Conservation (phyloP, 2,888 invertebrate species). For the Platycheirus albimanus region DNA sequence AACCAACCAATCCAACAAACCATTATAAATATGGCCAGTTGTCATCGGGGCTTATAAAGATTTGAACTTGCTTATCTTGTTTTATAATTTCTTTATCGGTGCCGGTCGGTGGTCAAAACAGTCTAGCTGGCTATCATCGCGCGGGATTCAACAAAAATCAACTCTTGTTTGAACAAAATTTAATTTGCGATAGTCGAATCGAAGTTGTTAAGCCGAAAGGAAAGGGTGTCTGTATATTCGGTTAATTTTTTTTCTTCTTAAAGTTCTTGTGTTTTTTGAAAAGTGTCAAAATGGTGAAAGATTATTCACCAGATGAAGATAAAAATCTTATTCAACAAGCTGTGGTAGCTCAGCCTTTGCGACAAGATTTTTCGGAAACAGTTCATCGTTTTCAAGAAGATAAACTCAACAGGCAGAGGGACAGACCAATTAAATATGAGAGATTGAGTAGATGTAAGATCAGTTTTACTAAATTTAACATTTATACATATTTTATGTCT, state of each 20-base stretch:
- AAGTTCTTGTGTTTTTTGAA: background rate
- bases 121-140: background rate
- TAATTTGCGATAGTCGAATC: background rate
- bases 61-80: slow-evolving; percentile 29
- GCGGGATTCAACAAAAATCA: too few relatives aligned
- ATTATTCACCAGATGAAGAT: slow-evolving; percentile 32
- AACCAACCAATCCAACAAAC: slow-evolving; percentile 2
- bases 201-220: background rate
- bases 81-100: slow-evolving; percentile 29
- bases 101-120: slow-evolving; percentile 6
- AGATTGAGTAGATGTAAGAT: slow-evolving; percentile 28
- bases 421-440: background rate
- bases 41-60: slow-evolving; percentile 22
- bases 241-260: background rate
- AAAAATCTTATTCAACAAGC: slow-evolving; percentile 18
- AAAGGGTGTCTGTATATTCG: background rate
- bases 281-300: slow-evolving; percentile 16
- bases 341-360: background rate
- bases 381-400: slow-evolving; percentile 17
- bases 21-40: slow-evolving; percentile 13
- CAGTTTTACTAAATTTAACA: background rate
- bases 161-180: background rate
- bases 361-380: background rate
- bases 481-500: too few relatives aligned
- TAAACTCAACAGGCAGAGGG: background rate